phyloP scores from a whole-genome alignment of 2,888 invertebrate genomes.

The Anoncus sp. region DNA sequence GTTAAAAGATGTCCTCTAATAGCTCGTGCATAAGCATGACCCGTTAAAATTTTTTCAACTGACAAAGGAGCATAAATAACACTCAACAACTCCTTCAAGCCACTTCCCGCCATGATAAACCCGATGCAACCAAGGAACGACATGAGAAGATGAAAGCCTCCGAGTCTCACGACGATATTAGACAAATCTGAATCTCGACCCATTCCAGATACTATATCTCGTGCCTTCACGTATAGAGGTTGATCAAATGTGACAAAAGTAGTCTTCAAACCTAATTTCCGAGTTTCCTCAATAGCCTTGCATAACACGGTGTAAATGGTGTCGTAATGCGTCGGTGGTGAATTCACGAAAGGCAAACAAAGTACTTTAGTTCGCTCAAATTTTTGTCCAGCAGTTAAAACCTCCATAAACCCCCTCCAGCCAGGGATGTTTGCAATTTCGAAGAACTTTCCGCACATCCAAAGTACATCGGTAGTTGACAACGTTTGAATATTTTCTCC shows the following conservation, averaged over 20 bases:
- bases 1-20: background rate
- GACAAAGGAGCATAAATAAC: constrained; percentile 17
- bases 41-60: background rate
- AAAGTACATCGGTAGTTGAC: constrained; percentile 21
- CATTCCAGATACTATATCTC: constrained; percentile 5
- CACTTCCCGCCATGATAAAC: constrained; percentile 41
- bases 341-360: constrained; percentile 30
- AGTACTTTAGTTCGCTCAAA: constrained; percentile 10
- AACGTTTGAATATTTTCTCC: background rate
- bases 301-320: constrained; percentile 21
- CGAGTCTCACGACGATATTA: constrained; percentile 32
- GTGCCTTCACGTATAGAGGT: background rate
- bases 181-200: constrained; percentile 9
- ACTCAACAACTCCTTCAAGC: constrained; percentile 24
- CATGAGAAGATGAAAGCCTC: constrained; percentile 21
- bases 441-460: constrained; percentile 26
- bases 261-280: background rate
- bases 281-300: constrained; percentile 8
- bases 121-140: constrained; percentile 13
- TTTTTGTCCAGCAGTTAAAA: background rate
- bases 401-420: constrained; percentile 34
- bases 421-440: constrained; percentile 15
- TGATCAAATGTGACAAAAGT: constrained; percentile 17
- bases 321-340: constrained; percentile 25
- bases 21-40: background rate